These are phyloP conservation scores for Sphaerodactylus townsendi DNA, from an alignment of 2,113 vertebrate species.

Conservation along the genomic window DNA sequence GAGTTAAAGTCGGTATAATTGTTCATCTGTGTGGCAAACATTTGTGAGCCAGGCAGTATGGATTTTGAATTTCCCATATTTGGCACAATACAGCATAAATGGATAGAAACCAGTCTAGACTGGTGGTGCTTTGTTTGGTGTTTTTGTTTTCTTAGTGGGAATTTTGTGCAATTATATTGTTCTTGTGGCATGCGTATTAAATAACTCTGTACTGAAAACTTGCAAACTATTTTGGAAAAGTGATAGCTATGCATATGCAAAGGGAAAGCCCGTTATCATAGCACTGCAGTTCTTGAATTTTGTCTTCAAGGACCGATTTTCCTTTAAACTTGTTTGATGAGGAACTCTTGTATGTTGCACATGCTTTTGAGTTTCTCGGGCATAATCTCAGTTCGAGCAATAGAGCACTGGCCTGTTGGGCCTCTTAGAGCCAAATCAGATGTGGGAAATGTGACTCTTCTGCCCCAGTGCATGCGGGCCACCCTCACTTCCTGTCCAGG, in stretches of 20 bases:
- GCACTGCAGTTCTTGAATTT: background rate
- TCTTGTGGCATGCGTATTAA: background rate
- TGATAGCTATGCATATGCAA: background rate
- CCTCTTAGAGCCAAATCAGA: background rate
- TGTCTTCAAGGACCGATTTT: background rate
- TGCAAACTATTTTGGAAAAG: background rate
- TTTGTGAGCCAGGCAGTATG: background rate
- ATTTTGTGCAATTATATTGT: background rate
- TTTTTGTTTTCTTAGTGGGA: too few relatives aligned
- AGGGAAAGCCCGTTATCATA: background rate
- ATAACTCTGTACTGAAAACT: background rate
- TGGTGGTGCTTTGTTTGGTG: too few relatives aligned
- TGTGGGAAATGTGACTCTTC: too few relatives aligned
- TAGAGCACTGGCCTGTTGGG: too few relatives aligned
- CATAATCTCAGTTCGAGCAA: background rate
- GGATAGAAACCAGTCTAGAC: background rate
- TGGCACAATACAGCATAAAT: background rate
- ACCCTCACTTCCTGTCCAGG: too few relatives aligned
- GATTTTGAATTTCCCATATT: background rate
- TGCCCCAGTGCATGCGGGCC: too few relatives aligned
- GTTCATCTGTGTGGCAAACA: background rate
- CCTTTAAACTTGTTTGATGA: background rate
- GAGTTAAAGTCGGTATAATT: background rate
- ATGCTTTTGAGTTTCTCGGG: background rate
- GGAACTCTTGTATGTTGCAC: background rate